Conservation (phyloP, 2,888 invertebrate genomes). For the Microctonus hyperodae region DNA sequence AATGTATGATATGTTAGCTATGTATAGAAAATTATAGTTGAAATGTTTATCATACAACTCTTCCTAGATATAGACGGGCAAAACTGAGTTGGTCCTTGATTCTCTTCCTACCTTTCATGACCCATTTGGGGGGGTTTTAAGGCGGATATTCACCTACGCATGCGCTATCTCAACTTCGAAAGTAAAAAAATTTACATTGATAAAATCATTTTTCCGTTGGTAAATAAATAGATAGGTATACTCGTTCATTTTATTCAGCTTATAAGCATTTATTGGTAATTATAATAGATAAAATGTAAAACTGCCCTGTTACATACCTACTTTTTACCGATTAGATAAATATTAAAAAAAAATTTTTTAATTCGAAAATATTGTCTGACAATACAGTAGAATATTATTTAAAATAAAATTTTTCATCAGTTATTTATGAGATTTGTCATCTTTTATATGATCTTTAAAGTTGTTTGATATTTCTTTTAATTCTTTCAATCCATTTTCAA, state of each 20-base stretch:
- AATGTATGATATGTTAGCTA: not conserved
- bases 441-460: conserved; percentile 63
- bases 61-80: conserved; percentile 16
- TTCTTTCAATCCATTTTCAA: conserved; percentile 64
- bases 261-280: no score
- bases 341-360: no score
- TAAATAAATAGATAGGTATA: not conserved
- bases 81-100: conserved; percentile 22
- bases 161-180: no score
- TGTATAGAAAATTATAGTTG: conserved; percentile 8
- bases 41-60: not conserved
- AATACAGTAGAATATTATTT: not conserved
- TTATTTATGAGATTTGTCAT: conserved; percentile 50
- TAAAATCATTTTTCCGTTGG: not conserved
- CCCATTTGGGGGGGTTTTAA: conserved; percentile 23
- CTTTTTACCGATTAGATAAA: no score
- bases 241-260: not conserved
- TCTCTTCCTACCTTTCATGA: conserved; percentile 16
- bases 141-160: conserved; percentile 22
- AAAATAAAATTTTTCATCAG: not conserved
- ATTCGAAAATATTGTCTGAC: not conserved
- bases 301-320: no score
- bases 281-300: no score
- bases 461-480: conserved; percentile 67
- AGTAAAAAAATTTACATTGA: not conserved